These are phyloP conservation scores for Drosophila austrosaltans DNA, from an alignment of 2,888 invertebrate genomes.

Conservation along the genomic window DNA sequence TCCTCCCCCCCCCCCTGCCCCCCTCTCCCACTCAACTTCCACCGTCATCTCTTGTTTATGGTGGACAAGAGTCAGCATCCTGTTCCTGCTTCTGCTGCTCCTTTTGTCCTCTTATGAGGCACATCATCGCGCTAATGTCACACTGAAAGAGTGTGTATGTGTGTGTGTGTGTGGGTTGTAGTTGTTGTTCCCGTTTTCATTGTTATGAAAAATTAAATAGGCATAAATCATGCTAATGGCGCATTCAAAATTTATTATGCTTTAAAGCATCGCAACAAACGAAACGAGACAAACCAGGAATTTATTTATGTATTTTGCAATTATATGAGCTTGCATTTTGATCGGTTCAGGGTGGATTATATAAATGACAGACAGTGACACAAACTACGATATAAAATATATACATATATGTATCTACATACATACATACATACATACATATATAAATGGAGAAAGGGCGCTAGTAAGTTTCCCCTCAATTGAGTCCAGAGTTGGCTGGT, in stretches of 20 bases:
- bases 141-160: conserved; percentile 24
- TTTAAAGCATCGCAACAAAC: conserved; percentile 59
- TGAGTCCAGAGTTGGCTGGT: conserved; percentile 3
- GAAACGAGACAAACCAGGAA: conserved; percentile 45
- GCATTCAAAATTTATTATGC: conserved; percentile 79
- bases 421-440: neutral
- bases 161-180: conserved; percentile 39
- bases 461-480: conserved; percentile 17
- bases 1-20: neutral
- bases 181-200: conserved; percentile 56
- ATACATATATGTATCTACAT: neutral
- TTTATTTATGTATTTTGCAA: conserved; percentile 64
- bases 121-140: conserved; percentile 30
- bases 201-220: conserved; percentile 79
- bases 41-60: conserved; percentile 43
- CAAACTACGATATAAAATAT: neutral
- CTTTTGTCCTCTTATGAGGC: conserved; percentile 49
- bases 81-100: conserved; percentile 28
- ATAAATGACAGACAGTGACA: conserved; percentile 15
- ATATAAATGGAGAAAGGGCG: neutral
- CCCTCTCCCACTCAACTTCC: neutral
- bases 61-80: conserved; percentile 31
- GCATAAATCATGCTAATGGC: conserved; percentile 79
- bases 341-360: conserved; percentile 29
- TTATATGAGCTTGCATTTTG: conserved; percentile 43